Evolutionary conservation across 1,140 invertebrate genomes (phyloP), one percentile per base, ranked within the genome.

Genomic region (Drosophila triauraria): DNA sequence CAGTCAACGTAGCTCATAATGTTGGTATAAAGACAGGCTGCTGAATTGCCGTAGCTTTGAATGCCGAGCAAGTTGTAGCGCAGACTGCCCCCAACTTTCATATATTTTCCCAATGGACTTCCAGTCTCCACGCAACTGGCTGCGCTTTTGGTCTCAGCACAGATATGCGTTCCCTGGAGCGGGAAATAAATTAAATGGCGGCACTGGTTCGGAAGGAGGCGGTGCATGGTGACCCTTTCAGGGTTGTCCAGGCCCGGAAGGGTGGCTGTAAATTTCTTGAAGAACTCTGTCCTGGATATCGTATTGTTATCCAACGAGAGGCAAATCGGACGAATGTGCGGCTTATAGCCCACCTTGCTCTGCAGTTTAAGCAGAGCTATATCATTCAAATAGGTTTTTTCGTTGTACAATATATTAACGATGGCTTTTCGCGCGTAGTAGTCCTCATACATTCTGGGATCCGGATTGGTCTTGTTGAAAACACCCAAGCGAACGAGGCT

Each of bases 221-320:
- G 23, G 6, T 4, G 0, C 15, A 63, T 42, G 13, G 0, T 0
- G 2, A 27, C 6, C 12, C 1, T n/a, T 27, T 2, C 7, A 1
- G 35, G 32, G 17, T 8, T 6, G 1, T 43, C 17, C 25, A 43
- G 1, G 3, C 7, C 9, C 27, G 12, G 25, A n/a, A 30, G 5
- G 8, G 35, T 12, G 3, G 25, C 9, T 4, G 1, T 0, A 2
- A 42, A 50, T 0, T 1, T 23, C 2, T 1, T 7, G 12, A 23
- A 3, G 0, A 0, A 3, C 5, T n/a, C 4, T 8, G 13, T 0
- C 4, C 3, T 15, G 0, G 2, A 4, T 6, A 1, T 4, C 0
- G 4, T 17, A 5, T 30, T 10, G 1, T 1, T 6, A n/a, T 8
- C 3, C 17, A 48, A n/a, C 10, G 10, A 25, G 7, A 64, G n/a